Conservation (phyloP, 2,113 vertebrate species). For the Sula dactylatra region DNA sequence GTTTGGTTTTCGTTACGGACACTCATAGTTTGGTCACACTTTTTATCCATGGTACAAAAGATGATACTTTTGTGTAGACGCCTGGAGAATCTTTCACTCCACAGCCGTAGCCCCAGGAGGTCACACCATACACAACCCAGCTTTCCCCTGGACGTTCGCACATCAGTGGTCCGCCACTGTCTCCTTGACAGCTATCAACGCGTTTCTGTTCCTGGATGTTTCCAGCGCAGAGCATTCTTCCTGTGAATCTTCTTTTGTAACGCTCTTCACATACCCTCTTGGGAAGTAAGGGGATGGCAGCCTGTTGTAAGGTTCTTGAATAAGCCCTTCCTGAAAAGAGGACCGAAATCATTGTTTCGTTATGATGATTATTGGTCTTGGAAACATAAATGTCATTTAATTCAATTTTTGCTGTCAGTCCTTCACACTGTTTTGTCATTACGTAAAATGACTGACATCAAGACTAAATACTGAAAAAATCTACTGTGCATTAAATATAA, state of each 20-base stretch:
- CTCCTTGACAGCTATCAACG: conserved; percentile 95
- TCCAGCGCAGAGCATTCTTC: conserved; percentile 95
- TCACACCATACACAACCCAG: conserved; percentile 94
- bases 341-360: neutral
- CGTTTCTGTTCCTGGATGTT: conserved; percentile 75
- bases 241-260: conserved; percentile 87
- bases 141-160: conserved; percentile 84
- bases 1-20: neutral
- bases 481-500: neutral
- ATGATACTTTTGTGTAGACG: conserved; percentile 95
- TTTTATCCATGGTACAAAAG: conserved; percentile 91
- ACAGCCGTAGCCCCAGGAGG: conserved; percentile 96
- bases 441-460: neutral
- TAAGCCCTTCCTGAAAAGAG: conserved; percentile 84
- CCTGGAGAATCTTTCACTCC: conserved; percentile 89
- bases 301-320: conserved; percentile 94
- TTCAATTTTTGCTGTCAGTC: neutral
- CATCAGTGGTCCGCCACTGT: conserved; percentile 93
- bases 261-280: conserved; percentile 86
- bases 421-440: neutral
- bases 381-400: neutral
- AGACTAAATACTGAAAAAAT: neutral
- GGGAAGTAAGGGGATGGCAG: conserved; percentile 85
- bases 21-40: conserved; percentile 80
- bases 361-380: neutral